Base-by-base conservation (phyloP, 2,797 vertebrate genomes). In the Aphelocoma californica region DNA sequence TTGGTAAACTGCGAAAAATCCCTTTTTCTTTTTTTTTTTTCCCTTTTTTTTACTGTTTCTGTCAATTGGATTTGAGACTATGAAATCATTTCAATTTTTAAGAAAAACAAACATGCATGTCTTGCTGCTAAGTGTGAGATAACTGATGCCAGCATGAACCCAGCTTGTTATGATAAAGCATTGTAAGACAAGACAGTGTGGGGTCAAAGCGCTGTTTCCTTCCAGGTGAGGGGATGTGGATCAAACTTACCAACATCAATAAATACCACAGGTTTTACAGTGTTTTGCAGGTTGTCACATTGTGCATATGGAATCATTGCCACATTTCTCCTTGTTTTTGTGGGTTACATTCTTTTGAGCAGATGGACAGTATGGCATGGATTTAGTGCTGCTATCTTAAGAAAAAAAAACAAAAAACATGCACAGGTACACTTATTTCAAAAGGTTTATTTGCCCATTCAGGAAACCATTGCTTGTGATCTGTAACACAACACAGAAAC, bases 401-500 rank as follows among this genome's bases (percentile, higher is more conserved):
- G 48, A 42, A 31, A 61, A 10, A 65, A 34, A 62, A 56, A 47
- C 45, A 93, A 95, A 45, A 13, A 97, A 96, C 53, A 21, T 97
- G 90, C 97, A 97, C 96, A 98, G 98, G 97, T 98, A 97, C 97
- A 98, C 87, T 96, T 97, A 95, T 5, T 94, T 93, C 86, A 87
- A 85, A 80, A 81, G 57, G 5, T 85, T 94, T 92, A 94, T 96
- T 96, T 95, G 58, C 93, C 96, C 95, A 95, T 97, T 97, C 97
- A 97, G 96, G 96, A 97, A 98, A 97, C 79, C 81, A 90, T 97
- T 97, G 94, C 97, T 97, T 97, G 96, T 97, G 92, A 97, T 97
- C 93, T 98, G 70, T 97, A 97, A 97, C 97, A 97, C 97, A 96
- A 96, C 97, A 97, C 97, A 97, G 90, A 97, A 98, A 98, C 97